Base-by-base conservation (phyloP, 1,140 invertebrate species). In the Nixonia krombeini region DNA sequence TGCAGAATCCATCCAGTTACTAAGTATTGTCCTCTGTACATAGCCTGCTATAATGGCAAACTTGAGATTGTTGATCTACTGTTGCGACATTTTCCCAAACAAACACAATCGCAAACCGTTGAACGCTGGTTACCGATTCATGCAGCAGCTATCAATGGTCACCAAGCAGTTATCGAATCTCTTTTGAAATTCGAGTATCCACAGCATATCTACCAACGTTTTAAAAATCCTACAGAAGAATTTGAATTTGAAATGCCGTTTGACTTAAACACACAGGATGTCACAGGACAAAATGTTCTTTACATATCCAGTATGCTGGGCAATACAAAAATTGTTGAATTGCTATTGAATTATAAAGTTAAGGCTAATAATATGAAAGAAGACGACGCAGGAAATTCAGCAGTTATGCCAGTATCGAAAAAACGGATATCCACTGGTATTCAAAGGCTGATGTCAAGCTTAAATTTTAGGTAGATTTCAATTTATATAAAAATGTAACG, bases 61-160 rank as follows among this genome's bases (percentile, higher is more conserved):
- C 85, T 88, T 56, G 91, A 94, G 38, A 93, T 98, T 49, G 92
- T 93, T 0, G 89, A 92, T 68, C 80, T 95, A 37, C 83, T 99
- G 38, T 83, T 98, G 6, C 88, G 86, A 1, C 82, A 88, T 26
- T 92, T 91, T 75, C 90, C 91, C 0, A 88, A 91, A 70, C 87
- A 91, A 35, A 87, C 90, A 8, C 90, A 92, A 81, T 88, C 89
- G 73, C 87, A 90, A 31, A 98, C 96, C 0, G 94, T 97, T 0
- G 96, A 98, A 79, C 90, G 91, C 72, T 96, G 95, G 93, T 83
- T 97, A 35, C 95, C 96, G 0, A 87, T 98, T 16, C 97, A 99
- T 85, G 95, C 95, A 4, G 94, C 95, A 25, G 93, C 92, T 59
- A 94, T 96, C 52, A 94, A 95, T 77, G 93, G 93, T 1, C 95